A percentile compares a stretch with the other conserved stretches of the same genome.
phyloP scores from a whole-genome alignment of 1,140 invertebrate species.

The Drosophila pseudoananassae region DNA sequence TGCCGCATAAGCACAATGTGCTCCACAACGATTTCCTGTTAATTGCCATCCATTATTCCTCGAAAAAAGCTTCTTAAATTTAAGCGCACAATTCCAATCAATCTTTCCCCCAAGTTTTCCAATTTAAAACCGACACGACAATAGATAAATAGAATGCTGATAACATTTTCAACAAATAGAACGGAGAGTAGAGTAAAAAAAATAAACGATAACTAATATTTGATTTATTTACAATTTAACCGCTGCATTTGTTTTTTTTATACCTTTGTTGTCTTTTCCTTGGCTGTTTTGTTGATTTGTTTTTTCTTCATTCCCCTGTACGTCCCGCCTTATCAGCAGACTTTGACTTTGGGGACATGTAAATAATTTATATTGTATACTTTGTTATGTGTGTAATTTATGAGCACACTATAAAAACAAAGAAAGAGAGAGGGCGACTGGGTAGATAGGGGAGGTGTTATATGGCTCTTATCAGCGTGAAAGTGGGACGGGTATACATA shows the following conservation, averaged over 20 bases:
- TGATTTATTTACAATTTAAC: slow-evolving; percentile 68
- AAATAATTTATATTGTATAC: slow-evolving; percentile 82
- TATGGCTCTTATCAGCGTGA: slow-evolving; percentile 49
- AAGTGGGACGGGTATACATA: slow-evolving; percentile 24
- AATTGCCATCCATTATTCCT: slow-evolving; percentile 38
- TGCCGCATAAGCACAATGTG: slow-evolving; percentile 37
- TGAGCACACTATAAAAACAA: slow-evolving; percentile 55
- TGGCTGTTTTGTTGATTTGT: slow-evolving; percentile 8
- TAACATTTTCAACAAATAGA: slow-evolving; percentile 39
- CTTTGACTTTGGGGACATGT: slow-evolving; percentile 81
- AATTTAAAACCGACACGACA: slow-evolving; percentile 16
- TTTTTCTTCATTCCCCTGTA: slow-evolving; percentile 10
- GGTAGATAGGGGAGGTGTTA: slow-evolving; percentile 53
- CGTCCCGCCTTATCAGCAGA: slow-evolving; percentile 65
- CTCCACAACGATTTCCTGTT: slow-evolving; percentile 40
- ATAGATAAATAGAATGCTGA: slow-evolving; percentile 24
- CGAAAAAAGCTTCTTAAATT: slow-evolving; percentile 5
- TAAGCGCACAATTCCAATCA: not conserved
- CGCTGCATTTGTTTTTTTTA: slow-evolving; percentile 46
- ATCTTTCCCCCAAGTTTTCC: not conserved
- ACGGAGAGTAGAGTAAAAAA: slow-evolving; percentile 1
- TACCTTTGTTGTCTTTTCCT: slow-evolving; percentile 34
- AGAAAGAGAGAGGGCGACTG: not conserved
- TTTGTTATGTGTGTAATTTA: slow-evolving; percentile 78
- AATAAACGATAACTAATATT: slow-evolving; percentile 61